phyloP scores from a whole-genome alignment of 2,113 vertebrate species.

The Catharus fuscescens region DNA sequence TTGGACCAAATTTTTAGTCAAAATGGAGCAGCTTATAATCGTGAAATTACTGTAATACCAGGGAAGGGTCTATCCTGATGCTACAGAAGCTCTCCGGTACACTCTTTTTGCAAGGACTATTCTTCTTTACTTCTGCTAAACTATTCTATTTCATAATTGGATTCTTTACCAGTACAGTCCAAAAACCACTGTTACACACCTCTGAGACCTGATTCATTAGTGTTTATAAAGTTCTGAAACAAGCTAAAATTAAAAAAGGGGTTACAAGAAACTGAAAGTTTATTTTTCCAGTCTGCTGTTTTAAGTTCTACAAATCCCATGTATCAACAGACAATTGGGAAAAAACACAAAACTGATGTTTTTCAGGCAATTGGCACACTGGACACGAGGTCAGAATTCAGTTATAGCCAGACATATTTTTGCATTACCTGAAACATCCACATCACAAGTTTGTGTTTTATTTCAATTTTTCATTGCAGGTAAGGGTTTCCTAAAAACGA shows the following conservation, averaged over 20 bases:
- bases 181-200: neutral
- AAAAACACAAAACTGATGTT: neutral
- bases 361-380: neutral
- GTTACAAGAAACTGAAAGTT: neutral
- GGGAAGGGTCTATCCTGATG: neutral
- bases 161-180: neutral
- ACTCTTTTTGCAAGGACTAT: neutral
- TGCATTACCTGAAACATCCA: neutral
- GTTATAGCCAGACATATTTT: neutral
- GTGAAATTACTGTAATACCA: no score
- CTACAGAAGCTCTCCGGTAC: neutral
- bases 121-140: neutral
- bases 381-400: neutral
- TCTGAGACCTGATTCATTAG: neutral
- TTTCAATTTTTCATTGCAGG: neutral
- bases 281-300: neutral
- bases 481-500: neutral
- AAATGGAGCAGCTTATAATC: no score
- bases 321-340: neutral
- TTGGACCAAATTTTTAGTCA: no score
- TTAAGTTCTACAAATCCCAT: neutral
- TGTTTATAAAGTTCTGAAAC: neutral
- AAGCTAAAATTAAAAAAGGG: neutral
- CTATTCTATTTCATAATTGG: neutral
- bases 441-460: neutral